Conservation (phyloP, 2,888 invertebrate genomes). For the Stenodera caucasica region DNA sequence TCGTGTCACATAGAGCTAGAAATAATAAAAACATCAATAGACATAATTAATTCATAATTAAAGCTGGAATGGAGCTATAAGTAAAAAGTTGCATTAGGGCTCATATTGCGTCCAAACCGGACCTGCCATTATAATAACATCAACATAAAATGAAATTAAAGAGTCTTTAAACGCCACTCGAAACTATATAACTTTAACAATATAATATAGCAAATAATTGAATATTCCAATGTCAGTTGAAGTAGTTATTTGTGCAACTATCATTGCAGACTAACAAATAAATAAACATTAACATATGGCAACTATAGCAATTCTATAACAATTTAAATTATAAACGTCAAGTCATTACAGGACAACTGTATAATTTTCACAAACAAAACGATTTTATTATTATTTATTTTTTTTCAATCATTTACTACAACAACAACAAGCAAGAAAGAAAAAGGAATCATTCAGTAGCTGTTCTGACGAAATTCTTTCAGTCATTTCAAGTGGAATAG, state of each 20-base stretch:
- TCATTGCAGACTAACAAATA: neutral
- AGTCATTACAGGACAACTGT: too few relatives aligned
- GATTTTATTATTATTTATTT: too few relatives aligned
- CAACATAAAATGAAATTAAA: neutral
- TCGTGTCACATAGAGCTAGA: too few relatives aligned
- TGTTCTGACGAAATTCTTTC: neutral
- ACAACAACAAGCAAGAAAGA: too few relatives aligned
- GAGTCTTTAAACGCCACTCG: conserved; percentile 3
- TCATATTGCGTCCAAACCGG: too few relatives aligned
- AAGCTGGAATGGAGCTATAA: too few relatives aligned
- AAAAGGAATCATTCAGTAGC: too few relatives aligned
- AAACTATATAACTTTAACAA: neutral
- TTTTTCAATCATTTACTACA: too few relatives aligned
- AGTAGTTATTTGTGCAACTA: conserved; percentile 2
- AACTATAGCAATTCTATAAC: neutral
- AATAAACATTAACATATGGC: neutral
- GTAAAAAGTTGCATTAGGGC: too few relatives aligned
- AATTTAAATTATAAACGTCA: neutral
- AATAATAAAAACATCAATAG: too few relatives aligned
- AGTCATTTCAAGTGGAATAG: neutral
- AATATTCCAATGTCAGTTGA: conserved; percentile 4
- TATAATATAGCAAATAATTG: neutral
- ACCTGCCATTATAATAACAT: neutral
- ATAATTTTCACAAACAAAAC: too few relatives aligned
- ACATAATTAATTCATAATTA: too few relatives aligned